These are phyloP conservation scores for Nebria brevicollis DNA, from an alignment of 2,888 invertebrate genomes.

Conservation along the genomic window DNA sequence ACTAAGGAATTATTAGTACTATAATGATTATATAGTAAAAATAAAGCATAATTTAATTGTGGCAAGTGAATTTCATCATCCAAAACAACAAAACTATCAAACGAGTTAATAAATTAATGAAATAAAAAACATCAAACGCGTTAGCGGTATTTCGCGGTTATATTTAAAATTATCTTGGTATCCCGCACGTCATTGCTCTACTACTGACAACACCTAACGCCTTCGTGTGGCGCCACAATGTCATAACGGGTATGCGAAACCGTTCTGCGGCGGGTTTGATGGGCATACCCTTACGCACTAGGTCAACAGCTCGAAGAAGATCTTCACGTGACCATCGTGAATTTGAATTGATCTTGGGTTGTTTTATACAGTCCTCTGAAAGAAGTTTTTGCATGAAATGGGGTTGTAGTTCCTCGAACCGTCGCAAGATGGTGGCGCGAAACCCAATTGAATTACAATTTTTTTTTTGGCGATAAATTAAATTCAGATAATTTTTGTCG, in stretches of 20 bases:
- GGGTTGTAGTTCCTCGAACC: not conserved
- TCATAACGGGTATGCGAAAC: constrained; percentile 59
- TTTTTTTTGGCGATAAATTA: not conserved
- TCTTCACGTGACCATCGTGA: constrained; percentile 56
- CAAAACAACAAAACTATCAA: not conserved
- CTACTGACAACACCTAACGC: constrained; percentile 56
- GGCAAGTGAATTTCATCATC: not conserved
- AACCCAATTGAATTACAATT: too few species aligned
- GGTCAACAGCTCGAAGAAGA: constrained; percentile 55
- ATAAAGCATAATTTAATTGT: not conserved
- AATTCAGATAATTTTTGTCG: not conserved
- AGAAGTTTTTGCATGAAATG: constrained; percentile 9
- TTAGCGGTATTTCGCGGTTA: not conserved
- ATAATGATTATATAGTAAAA: too few species aligned
- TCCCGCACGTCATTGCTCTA: constrained; percentile 51
- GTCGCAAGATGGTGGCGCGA: not conserved
- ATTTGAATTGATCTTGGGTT: constrained; percentile 8
- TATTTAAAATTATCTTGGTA: constrained; percentile 16
- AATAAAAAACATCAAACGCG: not conserved
- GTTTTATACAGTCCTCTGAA: constrained; percentile 17
- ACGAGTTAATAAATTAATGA: not conserved
- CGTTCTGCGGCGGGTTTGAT: constrained; percentile 59
- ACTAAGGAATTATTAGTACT: too few species aligned
- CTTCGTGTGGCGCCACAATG: constrained; percentile 58
- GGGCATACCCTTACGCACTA: constrained; percentile 57